phyloP scores from a whole-genome alignment of 2,113 vertebrate species.

The Xiphorhynchus elegans region DNA sequence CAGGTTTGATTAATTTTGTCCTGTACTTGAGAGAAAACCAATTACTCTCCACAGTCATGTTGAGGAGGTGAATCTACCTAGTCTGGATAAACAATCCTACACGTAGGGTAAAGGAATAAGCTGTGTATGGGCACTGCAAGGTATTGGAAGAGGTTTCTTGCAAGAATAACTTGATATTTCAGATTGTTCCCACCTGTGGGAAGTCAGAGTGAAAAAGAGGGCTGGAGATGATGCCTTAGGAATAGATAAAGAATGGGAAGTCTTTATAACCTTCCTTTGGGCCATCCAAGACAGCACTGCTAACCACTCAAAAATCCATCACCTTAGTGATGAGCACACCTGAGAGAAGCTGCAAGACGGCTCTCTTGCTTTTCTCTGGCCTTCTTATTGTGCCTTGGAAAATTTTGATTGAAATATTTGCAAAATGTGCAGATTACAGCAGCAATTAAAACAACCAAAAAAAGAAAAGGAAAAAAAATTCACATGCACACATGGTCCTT shows the following conservation, averaged over 20 bases:
- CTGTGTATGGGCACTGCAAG: neutral
- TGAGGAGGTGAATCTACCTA: neutral
- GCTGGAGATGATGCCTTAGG: neutral
- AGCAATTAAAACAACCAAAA: neutral
- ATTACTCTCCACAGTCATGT: neutral
- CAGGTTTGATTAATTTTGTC: conserved; percentile 30
- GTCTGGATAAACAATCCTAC: neutral
- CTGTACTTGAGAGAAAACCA: neutral
- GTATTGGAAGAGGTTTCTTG: neutral
- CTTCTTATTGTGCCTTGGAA: neutral
- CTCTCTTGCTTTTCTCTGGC: neutral
- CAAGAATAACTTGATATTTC: neutral
- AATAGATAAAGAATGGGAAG: neutral
- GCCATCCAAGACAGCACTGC: neutral
- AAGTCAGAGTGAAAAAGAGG: neutral
- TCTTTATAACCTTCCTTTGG: neutral
- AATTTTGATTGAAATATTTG: neutral
- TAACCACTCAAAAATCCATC: neutral
- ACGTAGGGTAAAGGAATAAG: neutral
- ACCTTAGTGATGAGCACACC: neutral
- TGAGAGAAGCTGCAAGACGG: neutral
- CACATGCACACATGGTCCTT: neutral
- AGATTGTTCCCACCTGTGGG: neutral
- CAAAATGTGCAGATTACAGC: neutral
- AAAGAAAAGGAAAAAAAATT: neutral